A percentile compares a stretch with the other conserved stretches of the same genome.
phyloP scores from a whole-genome alignment of 2,888 invertebrate species.

The Hypercompe scribonia region DNA sequence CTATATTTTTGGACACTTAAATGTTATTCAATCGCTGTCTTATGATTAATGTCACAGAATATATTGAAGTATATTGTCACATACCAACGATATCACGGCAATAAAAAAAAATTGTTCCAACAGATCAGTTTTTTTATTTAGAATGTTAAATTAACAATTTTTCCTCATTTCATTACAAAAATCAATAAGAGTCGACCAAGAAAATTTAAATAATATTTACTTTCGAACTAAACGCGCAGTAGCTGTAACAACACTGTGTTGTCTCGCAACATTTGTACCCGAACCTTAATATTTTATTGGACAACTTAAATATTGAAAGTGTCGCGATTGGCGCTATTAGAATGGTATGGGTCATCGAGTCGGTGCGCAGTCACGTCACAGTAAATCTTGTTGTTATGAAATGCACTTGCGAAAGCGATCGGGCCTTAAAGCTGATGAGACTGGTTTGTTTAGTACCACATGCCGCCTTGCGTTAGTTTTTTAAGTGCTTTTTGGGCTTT shows the following conservation, averaged over 20 bases:
- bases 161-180: not conserved
- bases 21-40: not conserved
- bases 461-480: not conserved
- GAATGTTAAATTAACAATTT: not conserved
- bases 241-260: not conserved
- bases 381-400: slow-evolving; percentile 62
- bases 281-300: slow-evolving; percentile 50
- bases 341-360: slow-evolving; percentile 59
- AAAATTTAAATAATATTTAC: not conserved
- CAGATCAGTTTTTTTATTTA: too few relatives aligned
- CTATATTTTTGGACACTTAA: not conserved
- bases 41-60: not conserved
- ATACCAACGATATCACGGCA: not conserved
- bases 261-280: slow-evolving; percentile 1
- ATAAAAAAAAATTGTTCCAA: too few relatives aligned
- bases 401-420: slow-evolving; percentile 66
- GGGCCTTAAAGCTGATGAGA: slow-evolving; percentile 48
- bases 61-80: not conserved
- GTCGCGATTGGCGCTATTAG: slow-evolving; percentile 61
- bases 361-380: slow-evolving; percentile 61
- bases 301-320: slow-evolving; percentile 69
- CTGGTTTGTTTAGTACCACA: slow-evolving; percentile 50
- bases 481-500: not conserved
- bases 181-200: not conserved
- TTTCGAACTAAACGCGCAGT: not conserved